phyloP scores from a whole-genome alignment of 2,113 vertebrate species.

The Anarrhichthys ocellatus region DNA sequence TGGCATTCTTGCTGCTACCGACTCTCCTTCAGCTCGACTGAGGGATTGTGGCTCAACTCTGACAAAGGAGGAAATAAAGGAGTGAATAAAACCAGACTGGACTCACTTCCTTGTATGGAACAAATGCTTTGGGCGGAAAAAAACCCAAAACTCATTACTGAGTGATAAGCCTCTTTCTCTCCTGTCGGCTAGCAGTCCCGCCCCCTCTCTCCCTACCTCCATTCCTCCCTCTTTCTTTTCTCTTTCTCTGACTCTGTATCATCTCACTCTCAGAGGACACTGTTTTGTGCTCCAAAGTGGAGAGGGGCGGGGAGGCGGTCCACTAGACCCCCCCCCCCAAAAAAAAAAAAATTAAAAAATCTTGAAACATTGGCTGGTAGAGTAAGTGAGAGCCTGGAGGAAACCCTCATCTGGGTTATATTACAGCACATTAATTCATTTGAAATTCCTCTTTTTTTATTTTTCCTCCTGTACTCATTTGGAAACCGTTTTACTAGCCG shows the following conservation, averaged over 20 bases:
- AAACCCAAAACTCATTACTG: slow-evolving; percentile 61
- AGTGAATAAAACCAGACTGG: slow-evolving; percentile 15
- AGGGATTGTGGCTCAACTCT: slow-evolving; percentile 13
- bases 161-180: slow-evolving; percentile 74
- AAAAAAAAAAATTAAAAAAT: neutral
- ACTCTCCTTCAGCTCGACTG: neutral
- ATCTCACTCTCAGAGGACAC: slow-evolving; percentile 56
- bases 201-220: slow-evolving; percentile 47
- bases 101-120: slow-evolving; percentile 58
- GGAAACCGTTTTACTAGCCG: neutral
- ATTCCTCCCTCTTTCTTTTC: slow-evolving; percentile 30
- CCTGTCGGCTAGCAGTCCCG: slow-evolving; percentile 39
- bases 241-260: slow-evolving; percentile 64
- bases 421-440: slow-evolving; percentile 13
- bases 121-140: slow-evolving; percentile 35
- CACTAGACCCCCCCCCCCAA: slow-evolving; percentile 10
- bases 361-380: slow-evolving; percentile 12
- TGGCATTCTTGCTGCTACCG: neutral
- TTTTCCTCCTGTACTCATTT: slow-evolving; percentile 28
- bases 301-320: neutral
- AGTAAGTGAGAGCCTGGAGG: neutral
- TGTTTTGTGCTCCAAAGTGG: slow-evolving; percentile 48
- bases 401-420: slow-evolving; percentile 19
- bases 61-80: slow-evolving; percentile 41
- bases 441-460: slow-evolving; percentile 11